Conservation (phyloP, 1,140 invertebrate species). For the Augochlora pura region DNA sequence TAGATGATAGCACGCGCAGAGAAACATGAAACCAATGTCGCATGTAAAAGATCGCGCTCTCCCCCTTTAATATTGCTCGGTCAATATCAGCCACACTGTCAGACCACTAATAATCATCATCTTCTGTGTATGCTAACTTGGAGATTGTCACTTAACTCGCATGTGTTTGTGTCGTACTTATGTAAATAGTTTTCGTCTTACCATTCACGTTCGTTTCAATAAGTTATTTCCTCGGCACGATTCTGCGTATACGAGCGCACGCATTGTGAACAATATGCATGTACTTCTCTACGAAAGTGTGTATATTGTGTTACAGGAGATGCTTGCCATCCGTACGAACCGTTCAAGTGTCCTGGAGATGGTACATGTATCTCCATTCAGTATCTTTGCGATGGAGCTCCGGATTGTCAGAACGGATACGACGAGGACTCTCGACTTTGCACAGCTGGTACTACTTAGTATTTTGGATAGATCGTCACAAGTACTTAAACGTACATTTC, state of each 20-base stretch:
- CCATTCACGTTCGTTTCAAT: too few species aligned
- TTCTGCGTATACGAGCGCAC: too few species aligned
- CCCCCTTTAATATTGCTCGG: constrained; percentile 12
- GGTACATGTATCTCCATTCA: constrained; percentile 96
- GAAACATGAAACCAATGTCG: neutral
- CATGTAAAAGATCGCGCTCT: neutral
- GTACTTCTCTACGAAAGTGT: neutral
- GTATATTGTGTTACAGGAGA: constrained; percentile 79
- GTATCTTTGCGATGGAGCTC: constrained; percentile 95
- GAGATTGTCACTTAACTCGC: constrained; percentile 14
- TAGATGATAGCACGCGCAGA: neutral
- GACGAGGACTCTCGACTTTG: constrained; percentile 94
- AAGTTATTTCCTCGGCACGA: too few species aligned
- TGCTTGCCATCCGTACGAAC: constrained; percentile 93
- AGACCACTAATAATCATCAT: neutral
- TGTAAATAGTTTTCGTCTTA: too few species aligned
- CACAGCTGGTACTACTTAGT: constrained; percentile 88
- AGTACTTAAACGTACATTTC: too few species aligned
- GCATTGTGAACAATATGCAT: too few species aligned
- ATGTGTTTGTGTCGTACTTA: neutral
- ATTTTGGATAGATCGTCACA: neutral
- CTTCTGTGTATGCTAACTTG: constrained; percentile 2
- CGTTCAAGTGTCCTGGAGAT: constrained; percentile 96
- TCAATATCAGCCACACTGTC: constrained; percentile 5
- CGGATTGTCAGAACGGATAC: constrained; percentile 96